Conservation (phyloP, 2,888 invertebrate species). For the Philopedon plagiatum region DNA sequence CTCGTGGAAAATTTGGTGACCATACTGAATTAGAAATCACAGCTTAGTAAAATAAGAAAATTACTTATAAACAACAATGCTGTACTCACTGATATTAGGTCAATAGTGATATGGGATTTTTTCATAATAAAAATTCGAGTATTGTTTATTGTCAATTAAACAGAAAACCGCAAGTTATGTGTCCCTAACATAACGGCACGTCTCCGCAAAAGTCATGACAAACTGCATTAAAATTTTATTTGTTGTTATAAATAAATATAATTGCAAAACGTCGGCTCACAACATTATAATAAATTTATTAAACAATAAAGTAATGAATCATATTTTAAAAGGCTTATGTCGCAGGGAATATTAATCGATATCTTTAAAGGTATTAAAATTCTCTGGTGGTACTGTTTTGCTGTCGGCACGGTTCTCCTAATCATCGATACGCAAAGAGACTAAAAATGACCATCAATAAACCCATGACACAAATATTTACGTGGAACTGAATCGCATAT, state of each 20-base stretch:
- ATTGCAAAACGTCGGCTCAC: slow-evolving; percentile 52
- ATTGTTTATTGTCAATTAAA: slow-evolving; percentile 10
- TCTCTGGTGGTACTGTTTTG: slow-evolving; percentile 52
- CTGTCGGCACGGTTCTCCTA: slow-evolving; percentile 61
- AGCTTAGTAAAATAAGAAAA: no score
- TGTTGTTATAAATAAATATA: slow-evolving; percentile 54
- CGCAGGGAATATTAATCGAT: slow-evolving; percentile 59
- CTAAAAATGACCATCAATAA: slow-evolving; percentile 59
- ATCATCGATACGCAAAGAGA: slow-evolving; percentile 61
- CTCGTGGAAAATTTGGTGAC: no score
- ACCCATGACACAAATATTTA: slow-evolving; percentile 62
- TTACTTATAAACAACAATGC: neutral
- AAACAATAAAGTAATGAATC: slow-evolving; percentile 60
- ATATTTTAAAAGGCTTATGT: slow-evolving; percentile 57
- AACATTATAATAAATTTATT: slow-evolving; percentile 55
- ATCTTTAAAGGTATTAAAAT: slow-evolving; percentile 58
- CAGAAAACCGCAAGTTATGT: slow-evolving; percentile 19
- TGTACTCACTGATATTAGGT: neutral
- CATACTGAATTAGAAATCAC: no score
- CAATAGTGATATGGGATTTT: neutral
- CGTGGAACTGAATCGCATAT: slow-evolving; percentile 56
- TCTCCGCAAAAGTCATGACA: slow-evolving; percentile 54
- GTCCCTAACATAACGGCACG: slow-evolving; percentile 60
- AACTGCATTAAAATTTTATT: slow-evolving; percentile 59
- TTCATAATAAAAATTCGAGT: slow-evolving; percentile 4